Base-by-base conservation (phyloP, 2,113 vertebrate species). In the Bubo bubo region DNA sequence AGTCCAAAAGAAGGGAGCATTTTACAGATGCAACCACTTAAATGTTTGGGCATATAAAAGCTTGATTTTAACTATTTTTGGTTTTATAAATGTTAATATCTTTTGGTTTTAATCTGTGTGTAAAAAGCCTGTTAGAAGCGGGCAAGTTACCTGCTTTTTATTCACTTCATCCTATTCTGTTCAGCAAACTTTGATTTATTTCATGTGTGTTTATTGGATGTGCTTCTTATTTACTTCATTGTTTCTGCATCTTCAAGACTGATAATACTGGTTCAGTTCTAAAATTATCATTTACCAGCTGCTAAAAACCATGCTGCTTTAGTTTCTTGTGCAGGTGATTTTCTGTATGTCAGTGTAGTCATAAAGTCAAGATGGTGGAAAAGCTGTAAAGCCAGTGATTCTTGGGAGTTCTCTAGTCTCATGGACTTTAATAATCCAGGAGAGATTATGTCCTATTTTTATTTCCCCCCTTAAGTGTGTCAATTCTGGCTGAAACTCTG, bases 401-500 rank as follows among this genome's bases (percentile, higher is more conserved):
- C 68, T 89, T 90, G 66, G 88, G 96, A 87, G 91, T 96, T 59
- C 91, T 88, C 59, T 90, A 17, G 43, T 87, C 15, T 47, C 79
- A 34, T 35, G 70, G 59, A 80, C 60, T 95, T 90, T 86, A 88
- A 75, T 89, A 96, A 81, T 89, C 62, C 41, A 43, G 53, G 68
- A 60, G 34, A 82, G 72, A 88, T 92, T 30, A 35, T 53, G 60
- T 74, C 20, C 85, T 32, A 79, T 95, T 92, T 96, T 93, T 10
- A 94, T 26, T 49, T 22, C 5, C 6, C 5, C 5, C 9, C 3
- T 4, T 7, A 30, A 4, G 85, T 97, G 94, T 96, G 93, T 84
- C 27, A 60, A 17, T 95, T 97, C 83, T 91, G 87, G 79, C 52
- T 96, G 89, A 97, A 97, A 95, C 77, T 93, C 92, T 93, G 13